Conservation (phyloP, 1,140 invertebrate genomes). For the Drosophila orena region DNA sequence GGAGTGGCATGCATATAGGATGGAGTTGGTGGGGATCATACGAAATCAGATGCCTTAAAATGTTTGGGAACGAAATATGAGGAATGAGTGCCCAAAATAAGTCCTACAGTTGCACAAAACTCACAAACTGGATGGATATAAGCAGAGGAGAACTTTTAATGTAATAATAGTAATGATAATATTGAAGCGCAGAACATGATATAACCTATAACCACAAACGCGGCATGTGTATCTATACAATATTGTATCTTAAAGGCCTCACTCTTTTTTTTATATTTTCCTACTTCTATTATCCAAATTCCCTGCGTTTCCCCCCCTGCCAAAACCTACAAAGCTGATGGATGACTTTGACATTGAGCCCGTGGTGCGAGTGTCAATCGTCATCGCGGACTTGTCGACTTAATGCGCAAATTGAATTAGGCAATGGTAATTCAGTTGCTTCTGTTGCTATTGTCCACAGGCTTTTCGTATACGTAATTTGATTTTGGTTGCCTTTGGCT, state of each 20-base stretch:
- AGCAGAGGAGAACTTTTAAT: neutral
- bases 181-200: neutral
- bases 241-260: neutral
- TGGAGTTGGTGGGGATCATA: slow-evolving; percentile 2
- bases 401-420: slow-evolving; percentile 75
- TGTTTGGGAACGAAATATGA: neutral
- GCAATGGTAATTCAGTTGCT: slow-evolving; percentile 39
- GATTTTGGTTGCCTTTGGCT: slow-evolving; percentile 50
- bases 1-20: slow-evolving; percentile 1
- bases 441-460: slow-evolving; percentile 11
- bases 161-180: neutral
- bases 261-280: neutral
- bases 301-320: neutral
- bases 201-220: neutral
- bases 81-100: neutral
- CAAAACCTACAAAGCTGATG: slow-evolving; percentile 1
- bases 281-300: neutral
- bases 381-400: slow-evolving; percentile 22
- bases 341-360: slow-evolving; percentile 67
- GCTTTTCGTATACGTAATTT: slow-evolving; percentile 42
- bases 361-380: slow-evolving; percentile 57
- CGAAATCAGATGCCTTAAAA: slow-evolving; percentile 10
- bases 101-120: neutral
- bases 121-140: neutral
- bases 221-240: neutral